Percentiles rank a stretch among this genome's conserved stretches.
phyloP scores from a whole-genome alignment of 37 sponge, comb jelly and placozoan species.

The Chondrosia reniformis region DNA sequence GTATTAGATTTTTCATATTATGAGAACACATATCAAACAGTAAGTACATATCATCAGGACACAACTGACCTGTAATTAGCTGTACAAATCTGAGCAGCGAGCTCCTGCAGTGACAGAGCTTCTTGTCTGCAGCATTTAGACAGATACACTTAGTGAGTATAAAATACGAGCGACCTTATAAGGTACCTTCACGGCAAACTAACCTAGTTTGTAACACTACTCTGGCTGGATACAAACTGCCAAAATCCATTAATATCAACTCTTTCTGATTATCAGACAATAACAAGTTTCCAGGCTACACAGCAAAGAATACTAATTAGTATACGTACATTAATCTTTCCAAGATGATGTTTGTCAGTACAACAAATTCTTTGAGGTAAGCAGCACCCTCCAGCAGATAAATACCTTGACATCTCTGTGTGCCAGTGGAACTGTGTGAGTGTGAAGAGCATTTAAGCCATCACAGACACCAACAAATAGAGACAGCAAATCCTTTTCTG shows the following conservation, averaged over 20 bases:
- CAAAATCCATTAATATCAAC: slow-evolving; percentile 83
- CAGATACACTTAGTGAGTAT: no score
- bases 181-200: no score
- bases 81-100: slow-evolving; percentile 81
- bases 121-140: slow-evolving; percentile 45
- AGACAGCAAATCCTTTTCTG: slow-evolving; percentile 52
- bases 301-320: neutral
- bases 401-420: slow-evolving; percentile 87
- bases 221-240: slow-evolving; percentile 62
- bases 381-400: no score
- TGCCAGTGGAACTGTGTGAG: slow-evolving; percentile 47
- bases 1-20: no score
- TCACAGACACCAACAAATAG: slow-evolving; percentile 60
- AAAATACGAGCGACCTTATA: neutral
- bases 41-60: neutral
- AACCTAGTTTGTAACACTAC: slow-evolving; percentile 43
- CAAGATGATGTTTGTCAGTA: no score
- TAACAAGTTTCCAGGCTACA: slow-evolving; percentile 77
- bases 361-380: no score
- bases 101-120: slow-evolving; percentile 85
- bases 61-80: slow-evolving; percentile 56
- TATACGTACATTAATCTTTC: neutral
- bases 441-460: slow-evolving; percentile 68
- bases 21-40: neutral
- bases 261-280: slow-evolving; percentile 48